Evolutionary conservation across 2,797 vertebrate species (phyloP), one percentile per base, ranked within the genome.

Genomic region (Ispidina picta): DNA sequence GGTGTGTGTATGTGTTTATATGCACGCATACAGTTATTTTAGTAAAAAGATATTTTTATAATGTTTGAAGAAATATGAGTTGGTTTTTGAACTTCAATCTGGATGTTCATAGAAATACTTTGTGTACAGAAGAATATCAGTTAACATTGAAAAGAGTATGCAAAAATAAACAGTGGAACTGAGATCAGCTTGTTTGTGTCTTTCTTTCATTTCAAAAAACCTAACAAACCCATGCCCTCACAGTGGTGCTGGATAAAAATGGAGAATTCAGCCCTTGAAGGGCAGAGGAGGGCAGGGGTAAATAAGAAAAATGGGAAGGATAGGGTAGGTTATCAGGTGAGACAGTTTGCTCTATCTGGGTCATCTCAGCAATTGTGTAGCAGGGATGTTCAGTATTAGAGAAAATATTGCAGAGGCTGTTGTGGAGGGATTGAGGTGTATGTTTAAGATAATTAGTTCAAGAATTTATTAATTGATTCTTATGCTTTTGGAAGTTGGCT

Each of bases 101-200:
- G 44, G 58, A 10, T 49, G 10, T 71, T 74, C 62, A n/a, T 13
- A 56, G 31, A 74, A 69, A 31, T 71, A 62, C 0, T 81, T 91
- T 43, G 39, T 95, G 88, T 95, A 74, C 7, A 2, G 54, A 54
- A 60, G 14, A 76, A 33, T 72, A 69, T 72, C 43, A 62, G 46
- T 41, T 87, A 71, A 64, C 37, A 23, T 5, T 71, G 69, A 55
- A 82, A 39, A 69, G 52, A 86, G 6, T 41, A 58, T 77, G 63
- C 22, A 77, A 55, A 86, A 96, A 96, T 96, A 96, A 96, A 96
- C 18, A 33, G 1, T 78, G 66, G 39, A 91, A 85, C 31, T 62
- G 73, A 91, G 25, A 64, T 81, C 55, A 83, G 74, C 35, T 71
- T 89, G 68, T 91, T 41, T 68, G 94, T 80, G 90, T 95, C 77